These are phyloP conservation scores for Musca domestica DNA, from an alignment of 1,140 invertebrate genomes.

Conservation along the genomic window DNA sequence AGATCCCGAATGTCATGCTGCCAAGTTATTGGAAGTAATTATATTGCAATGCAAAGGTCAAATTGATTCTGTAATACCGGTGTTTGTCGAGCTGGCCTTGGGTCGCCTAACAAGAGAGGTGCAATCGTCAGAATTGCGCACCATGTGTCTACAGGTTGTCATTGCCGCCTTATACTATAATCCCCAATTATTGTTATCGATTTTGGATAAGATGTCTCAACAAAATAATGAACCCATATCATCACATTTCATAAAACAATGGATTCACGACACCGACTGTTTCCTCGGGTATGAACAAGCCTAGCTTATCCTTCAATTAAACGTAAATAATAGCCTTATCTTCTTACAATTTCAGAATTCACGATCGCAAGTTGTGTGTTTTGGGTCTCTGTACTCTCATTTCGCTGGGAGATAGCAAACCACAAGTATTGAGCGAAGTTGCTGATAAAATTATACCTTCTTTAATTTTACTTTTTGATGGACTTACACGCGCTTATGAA, in stretches of 20 bases:
- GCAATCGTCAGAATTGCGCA: constrained; percentile 84
- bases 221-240: constrained; percentile 70
- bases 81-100: constrained; percentile 87
- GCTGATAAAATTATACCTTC: constrained; percentile 83
- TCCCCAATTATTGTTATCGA: constrained; percentile 76
- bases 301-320: too few species aligned
- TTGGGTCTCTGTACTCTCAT: constrained; percentile 89
- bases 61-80: constrained; percentile 85
- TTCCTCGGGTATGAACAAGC: constrained; percentile 77
- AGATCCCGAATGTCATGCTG: constrained; percentile 95
- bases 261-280: constrained; percentile 93
- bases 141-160: constrained; percentile 91
- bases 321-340: too few species aligned
- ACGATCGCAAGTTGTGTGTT: constrained; percentile 94
- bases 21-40: constrained; percentile 96
- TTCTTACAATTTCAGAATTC: constrained; percentile 60
- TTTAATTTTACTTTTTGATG: constrained; percentile 87
- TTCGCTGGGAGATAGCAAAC: constrained; percentile 70
- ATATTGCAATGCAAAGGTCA: constrained; percentile 89
- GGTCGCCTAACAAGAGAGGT: constrained; percentile 81
- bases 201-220: constrained; percentile 71
- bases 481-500: constrained; percentile 89
- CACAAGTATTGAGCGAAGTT: constrained; percentile 72
- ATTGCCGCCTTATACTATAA: constrained; percentile 98
- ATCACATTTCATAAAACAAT: constrained; percentile 92